Evolutionary conservation across 2,888 invertebrate species (phyloP), one percentile per base, ranked within the genome.

Genomic region (Crossocerus cetratus): DNA sequence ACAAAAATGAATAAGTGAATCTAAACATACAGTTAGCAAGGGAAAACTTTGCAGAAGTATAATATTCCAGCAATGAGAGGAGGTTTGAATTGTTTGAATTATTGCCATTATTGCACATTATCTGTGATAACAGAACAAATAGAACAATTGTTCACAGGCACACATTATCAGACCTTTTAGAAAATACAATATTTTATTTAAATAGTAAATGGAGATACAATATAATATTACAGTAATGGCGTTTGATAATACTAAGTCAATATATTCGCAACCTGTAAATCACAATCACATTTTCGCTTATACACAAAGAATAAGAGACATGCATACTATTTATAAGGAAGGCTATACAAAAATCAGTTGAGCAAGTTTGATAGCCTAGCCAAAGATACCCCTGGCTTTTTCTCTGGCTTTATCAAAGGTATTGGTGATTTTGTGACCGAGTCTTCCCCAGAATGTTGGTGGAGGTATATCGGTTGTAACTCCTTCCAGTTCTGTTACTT

Each of bases 381-480:
- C 86, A 71, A 88, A 89, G 65, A 91, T 84, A 67, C 85, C 90
- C 72, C 84, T 88, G 74, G 93, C 92, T 91, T 92, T 93, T 77
- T 92, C 92, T 78, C 90, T 89, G 56, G 92, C 91, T 87, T 91
- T 93, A 54, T 92, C 90, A 82, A 92, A 92, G 8, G 92, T 91
- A 78, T 72, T 91, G 56, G 89, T 90, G 54, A 94, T 89, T 90
- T 92, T 93, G 77, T 89, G 90, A 65, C 92, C 92, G 69, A 93
- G 82, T 84, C 90, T 91, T 69, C 89, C 90, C 93, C 93, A 94
- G 85, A 94, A 93, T 20, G 93, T 91, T 58, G 91, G 86, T 63
- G 91, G 89, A 83, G 90, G 89, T 16, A 86, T 4, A 4, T 49
- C 49, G 11, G 49, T 14, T 4, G 13, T 49, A 16, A 0, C 49